phyloP scores from a whole-genome alignment of 2,113 vertebrate species.

The Nesogale talazaci region DNA sequence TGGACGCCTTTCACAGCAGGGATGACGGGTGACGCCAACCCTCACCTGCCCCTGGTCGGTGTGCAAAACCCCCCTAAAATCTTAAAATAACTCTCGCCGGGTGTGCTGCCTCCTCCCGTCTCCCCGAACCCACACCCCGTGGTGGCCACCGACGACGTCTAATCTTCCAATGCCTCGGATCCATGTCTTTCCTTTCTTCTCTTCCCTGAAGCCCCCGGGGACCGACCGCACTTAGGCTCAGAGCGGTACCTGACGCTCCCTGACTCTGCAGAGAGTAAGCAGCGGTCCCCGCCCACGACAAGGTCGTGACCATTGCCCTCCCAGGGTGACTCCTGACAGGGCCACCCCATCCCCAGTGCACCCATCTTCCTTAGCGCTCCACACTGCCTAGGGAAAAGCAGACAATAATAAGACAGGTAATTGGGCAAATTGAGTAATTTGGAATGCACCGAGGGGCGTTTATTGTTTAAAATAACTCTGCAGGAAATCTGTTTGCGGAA shows the following conservation, averaged over 20 bases:
- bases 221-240: background rate
- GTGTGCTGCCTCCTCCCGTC: background rate
- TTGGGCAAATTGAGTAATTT: background rate
- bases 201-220: background rate
- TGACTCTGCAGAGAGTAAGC: background rate
- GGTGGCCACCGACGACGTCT: background rate
- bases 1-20: background rate
- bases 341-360: background rate
- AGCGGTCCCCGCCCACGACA: background rate
- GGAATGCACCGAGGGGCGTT: background rate
- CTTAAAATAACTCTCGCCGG: background rate
- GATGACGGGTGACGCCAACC: background rate
- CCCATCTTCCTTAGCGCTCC: background rate
- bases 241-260: background rate
- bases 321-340: background rate
- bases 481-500: constrained; percentile 30
- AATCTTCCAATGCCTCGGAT: background rate
- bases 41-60: background rate
- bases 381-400: background rate
- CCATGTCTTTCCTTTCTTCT: background rate
- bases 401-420: background rate
- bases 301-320: background rate
- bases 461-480: background rate
- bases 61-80: background rate
- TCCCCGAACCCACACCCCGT: background rate